Conservation (phyloP, 1,140 invertebrate genomes). For the Stratiolaelaps scimitus region DNA sequence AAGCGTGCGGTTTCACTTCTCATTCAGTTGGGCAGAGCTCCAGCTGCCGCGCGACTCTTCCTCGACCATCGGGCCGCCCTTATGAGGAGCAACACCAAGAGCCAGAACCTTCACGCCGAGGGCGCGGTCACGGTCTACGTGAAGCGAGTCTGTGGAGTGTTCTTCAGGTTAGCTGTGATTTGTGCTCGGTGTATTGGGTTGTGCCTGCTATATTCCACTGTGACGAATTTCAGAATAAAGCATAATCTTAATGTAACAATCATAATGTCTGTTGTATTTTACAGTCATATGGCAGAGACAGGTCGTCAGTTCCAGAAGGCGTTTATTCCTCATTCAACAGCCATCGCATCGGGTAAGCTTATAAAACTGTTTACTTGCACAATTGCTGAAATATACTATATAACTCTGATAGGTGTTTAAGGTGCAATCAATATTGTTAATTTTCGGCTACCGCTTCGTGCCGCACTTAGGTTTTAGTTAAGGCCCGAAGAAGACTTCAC, state of each 20-base stretch:
- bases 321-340: constrained; percentile 54
- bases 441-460: constrained; percentile 17
- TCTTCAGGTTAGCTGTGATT: constrained; percentile 49
- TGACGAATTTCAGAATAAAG: too few species aligned
- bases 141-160: constrained; percentile 65
- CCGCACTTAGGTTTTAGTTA: constrained; percentile 26
- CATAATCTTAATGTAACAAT: too few species aligned
- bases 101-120: constrained; percentile 60
- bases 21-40: constrained; percentile 61
- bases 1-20: constrained; percentile 72
- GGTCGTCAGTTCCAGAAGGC: constrained; percentile 67
- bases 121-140: constrained; percentile 72
- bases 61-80: constrained; percentile 67
- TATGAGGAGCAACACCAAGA: constrained; percentile 64
- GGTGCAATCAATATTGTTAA: too few species aligned
- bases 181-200: too few species aligned
- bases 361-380: not conserved
- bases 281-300: constrained; percentile 64
- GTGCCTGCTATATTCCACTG: too few species aligned
- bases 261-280: not conserved
- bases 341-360: not conserved
- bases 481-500: too few species aligned
- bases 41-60: constrained; percentile 68
- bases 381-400: too few species aligned
- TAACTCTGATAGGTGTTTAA: too few species aligned